phyloP scores from a whole-genome alignment of 1,140 invertebrate species.

The Battus philenor region DNA sequence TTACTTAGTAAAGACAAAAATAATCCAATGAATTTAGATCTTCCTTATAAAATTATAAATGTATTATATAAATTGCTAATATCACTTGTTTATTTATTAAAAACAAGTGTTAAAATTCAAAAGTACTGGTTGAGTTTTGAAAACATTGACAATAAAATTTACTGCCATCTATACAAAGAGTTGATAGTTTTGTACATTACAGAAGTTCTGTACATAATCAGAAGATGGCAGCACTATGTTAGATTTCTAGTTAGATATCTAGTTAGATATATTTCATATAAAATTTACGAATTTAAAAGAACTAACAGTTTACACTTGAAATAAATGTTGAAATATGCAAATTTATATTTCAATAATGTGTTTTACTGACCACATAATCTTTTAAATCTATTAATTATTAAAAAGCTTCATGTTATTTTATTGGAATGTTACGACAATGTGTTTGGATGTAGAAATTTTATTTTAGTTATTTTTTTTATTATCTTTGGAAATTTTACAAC shows the following conservation, averaged over 20 bases:
- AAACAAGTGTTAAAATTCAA: slow-evolving; percentile 28
- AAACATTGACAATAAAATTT: slow-evolving; percentile 26
- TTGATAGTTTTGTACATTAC: slow-evolving; percentile 3
- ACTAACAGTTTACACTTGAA: slow-evolving; percentile 27
- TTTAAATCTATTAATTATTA: slow-evolving; percentile 44
- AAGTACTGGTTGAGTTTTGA: slow-evolving; percentile 25
- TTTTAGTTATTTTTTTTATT: no score
- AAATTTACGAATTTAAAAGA: no score
- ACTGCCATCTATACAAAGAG: slow-evolving; percentile 19
- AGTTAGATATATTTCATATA: no score
- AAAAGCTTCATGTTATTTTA: no score
- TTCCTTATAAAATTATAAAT: no score
- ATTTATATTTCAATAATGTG: slow-evolving; percentile 31
- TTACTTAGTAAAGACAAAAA: no score
- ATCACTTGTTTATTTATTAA: slow-evolving; percentile 31
- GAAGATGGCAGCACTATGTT: slow-evolving; percentile 32
- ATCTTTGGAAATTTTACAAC: no score
- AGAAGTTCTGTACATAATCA: slow-evolving; percentile 10
- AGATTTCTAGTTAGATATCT: slow-evolving; percentile 13
- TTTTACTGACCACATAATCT: slow-evolving; percentile 35
- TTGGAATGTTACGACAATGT: no score
- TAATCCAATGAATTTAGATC: no score
- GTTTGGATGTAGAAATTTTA: no score
- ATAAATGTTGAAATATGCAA: slow-evolving; percentile 47
- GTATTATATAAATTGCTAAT: no score